A percentile compares a stretch with the other conserved stretches of the same genome.
phyloP scores from a whole-genome alignment of 1,140 invertebrate genomes.

The Drosophila paulistorum region DNA sequence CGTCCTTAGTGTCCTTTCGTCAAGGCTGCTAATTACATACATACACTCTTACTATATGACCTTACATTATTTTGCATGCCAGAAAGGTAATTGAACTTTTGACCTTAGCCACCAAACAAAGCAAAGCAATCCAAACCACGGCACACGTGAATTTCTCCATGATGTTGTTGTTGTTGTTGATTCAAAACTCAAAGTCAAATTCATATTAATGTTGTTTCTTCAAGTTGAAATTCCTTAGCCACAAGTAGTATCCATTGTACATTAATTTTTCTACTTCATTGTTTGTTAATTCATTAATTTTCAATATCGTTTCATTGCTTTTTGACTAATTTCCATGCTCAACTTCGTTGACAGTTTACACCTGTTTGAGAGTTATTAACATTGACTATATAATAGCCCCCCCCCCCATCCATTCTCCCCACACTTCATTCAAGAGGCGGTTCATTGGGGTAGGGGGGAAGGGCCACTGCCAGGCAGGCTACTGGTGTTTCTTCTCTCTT shows the following conservation, averaged over 20 bases:
- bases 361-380: slow-evolving; percentile 47
- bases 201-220: not conserved
- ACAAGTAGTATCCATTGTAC: not conserved
- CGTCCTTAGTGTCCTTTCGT: slow-evolving; percentile 6
- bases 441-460: not conserved
- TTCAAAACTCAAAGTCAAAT: slow-evolving; percentile 7
- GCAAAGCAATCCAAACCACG: too few relatives aligned
- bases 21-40: slow-evolving; percentile 3
- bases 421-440: too few relatives aligned
- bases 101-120: not conserved
- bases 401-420: too few relatives aligned
- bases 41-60: not conserved
- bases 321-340: slow-evolving; percentile 62
- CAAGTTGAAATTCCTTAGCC: not conserved
- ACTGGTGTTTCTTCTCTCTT: slow-evolving; percentile 67
- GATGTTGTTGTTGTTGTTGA: not conserved
- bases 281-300: slow-evolving; percentile 48
- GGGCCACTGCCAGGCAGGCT: slow-evolving; percentile 25
- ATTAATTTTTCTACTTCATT: not conserved
- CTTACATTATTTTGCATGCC: slow-evolving; percentile 14
- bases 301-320: slow-evolving; percentile 40
- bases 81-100: slow-evolving; percentile 8
- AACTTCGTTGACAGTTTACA: slow-evolving; percentile 61
- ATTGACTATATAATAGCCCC: slow-evolving; percentile 6
- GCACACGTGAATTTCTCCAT: not conserved